A percentile compares a stretch with the other conserved stretches of the same genome.
These are phyloP conservation scores for Heteromurus nitidus DNA, from an alignment of 2,888 invertebrate genomes.

Conservation along the genomic window DNA sequence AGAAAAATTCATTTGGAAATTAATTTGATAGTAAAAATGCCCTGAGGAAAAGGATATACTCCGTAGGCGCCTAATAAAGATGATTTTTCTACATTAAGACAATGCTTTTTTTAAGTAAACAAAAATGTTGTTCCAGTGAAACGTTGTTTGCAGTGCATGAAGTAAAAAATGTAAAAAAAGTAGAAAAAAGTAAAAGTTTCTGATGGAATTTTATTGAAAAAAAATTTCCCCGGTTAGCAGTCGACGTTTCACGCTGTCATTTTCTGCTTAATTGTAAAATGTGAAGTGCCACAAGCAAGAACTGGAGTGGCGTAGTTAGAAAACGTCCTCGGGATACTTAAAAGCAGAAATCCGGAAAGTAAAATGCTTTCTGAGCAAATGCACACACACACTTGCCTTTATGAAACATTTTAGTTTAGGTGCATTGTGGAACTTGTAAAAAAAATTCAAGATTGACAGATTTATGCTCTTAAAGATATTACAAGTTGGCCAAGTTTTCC, in stretches of 20 bases:
- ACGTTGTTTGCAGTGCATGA: too few relatives aligned
- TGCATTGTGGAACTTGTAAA: too few relatives aligned
- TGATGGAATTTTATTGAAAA: background rate
- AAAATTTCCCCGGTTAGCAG: conserved; percentile 24
- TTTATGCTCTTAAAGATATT: conserved; percentile 52
- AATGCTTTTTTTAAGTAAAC: too few relatives aligned
- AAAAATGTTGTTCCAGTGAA: too few relatives aligned
- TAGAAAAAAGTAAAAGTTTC: conserved; percentile 6
- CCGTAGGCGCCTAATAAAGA: too few relatives aligned
- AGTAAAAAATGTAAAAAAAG: too few relatives aligned
- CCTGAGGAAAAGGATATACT: too few relatives aligned
- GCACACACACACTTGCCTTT: background rate
- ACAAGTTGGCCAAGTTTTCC: conserved; percentile 52
- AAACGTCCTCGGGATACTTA: conserved; percentile 14
- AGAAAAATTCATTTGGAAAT: too few relatives aligned
- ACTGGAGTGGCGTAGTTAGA: conserved; percentile 1
- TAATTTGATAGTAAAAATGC: too few relatives aligned
- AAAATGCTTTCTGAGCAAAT: conserved; percentile 3
- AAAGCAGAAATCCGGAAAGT: conserved; percentile 28
- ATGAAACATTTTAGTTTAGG: too few relatives aligned
- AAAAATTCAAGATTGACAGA: conserved; percentile 61
- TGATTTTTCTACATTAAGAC: too few relatives aligned
- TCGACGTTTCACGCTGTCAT: conserved; percentile 52
- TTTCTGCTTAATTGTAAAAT: conserved; percentile 59
- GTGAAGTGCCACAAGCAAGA: conserved; percentile 33